These are phyloP conservation scores for Drosophila pseudoananassae DNA, from an alignment of 1,140 invertebrate species.

Conservation along the genomic window DNA sequence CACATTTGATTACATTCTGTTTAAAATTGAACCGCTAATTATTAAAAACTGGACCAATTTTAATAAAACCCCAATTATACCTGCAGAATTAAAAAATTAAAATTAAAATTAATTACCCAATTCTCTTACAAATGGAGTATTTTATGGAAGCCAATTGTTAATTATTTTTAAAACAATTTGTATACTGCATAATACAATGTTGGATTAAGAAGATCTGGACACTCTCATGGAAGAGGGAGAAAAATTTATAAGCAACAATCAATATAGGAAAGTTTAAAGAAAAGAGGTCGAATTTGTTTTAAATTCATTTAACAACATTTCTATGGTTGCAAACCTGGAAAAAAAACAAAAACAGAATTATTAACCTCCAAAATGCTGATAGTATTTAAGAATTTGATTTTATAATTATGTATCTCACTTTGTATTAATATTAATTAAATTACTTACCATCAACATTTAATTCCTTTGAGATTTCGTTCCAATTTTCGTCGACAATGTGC, in stretches of 20 bases:
- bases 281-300: neutral
- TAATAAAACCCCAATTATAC: constrained; percentile 2
- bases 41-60: neutral
- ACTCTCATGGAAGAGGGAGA: neutral
- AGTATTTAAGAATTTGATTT: constrained; percentile 23
- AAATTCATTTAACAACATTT: no score
- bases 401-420: neutral
- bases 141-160: constrained; percentile 32
- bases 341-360: constrained; percentile 25
- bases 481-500: no score
- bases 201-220: constrained; percentile 15
- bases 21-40: no score
- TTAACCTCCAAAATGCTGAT: constrained; percentile 31
- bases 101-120: no score
- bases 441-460: no score
- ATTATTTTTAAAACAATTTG: constrained; percentile 36
- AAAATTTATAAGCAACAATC: no score
- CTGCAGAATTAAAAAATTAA: no score
- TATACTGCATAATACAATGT: constrained; percentile 35
- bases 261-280: no score
- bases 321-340: no score
- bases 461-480: no score
- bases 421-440: constrained; percentile 17
- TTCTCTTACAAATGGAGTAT: no score
- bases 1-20: no score